phyloP scores from a whole-genome alignment of 1,140 invertebrate species.

The Danaus melanippus region DNA sequence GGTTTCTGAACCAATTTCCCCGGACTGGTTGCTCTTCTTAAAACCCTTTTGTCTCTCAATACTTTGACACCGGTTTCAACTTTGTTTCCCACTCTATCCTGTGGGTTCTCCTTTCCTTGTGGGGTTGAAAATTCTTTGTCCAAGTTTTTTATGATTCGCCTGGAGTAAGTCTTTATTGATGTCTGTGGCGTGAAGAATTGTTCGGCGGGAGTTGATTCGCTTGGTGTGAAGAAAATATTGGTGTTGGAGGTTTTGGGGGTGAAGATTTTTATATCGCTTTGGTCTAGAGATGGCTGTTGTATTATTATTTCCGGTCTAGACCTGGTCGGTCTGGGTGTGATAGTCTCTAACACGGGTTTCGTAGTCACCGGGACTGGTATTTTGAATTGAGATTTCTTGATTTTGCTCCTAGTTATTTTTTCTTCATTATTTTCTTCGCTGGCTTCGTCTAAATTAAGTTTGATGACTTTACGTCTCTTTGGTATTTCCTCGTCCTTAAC shows the following conservation, averaged over 20 bases:
- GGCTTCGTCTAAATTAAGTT: conserved; percentile 38
- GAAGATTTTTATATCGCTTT: conserved; percentile 7
- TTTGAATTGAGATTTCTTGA: conserved; percentile 37
- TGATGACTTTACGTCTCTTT: conserved; percentile 41
- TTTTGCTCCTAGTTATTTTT: conserved; percentile 4
- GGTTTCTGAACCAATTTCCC: conserved; percentile 33
- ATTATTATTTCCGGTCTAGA: conserved; percentile 29
- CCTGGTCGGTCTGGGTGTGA: conserved; percentile 27
- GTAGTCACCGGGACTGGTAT: conserved; percentile 35
- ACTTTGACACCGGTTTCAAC: conserved; percentile 11
- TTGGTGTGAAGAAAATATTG: conserved; percentile 7
- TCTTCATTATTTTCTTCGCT: conserved; percentile 24
- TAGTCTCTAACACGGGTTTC: conserved; percentile 36
- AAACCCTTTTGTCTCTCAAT: conserved; percentile 20
- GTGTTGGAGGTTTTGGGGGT: conserved; percentile 22
- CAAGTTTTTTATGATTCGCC: conserved; percentile 48
- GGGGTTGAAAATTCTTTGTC: conserved; percentile 44
- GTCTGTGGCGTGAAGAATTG: conserved; percentile 46
- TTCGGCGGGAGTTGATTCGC: conserved; percentile 10
- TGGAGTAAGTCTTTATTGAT: conserved; percentile 39
- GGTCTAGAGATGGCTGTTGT: conserved; percentile 16
- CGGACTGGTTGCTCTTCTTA: conserved; percentile 41
- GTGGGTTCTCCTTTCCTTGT: conserved; percentile 19
- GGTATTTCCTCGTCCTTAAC: conserved; percentile 47
- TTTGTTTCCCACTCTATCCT: conserved; percentile 3